Conservation (phyloP, 2,113 vertebrate genomes). For the Lampris megalopsis region DNA sequence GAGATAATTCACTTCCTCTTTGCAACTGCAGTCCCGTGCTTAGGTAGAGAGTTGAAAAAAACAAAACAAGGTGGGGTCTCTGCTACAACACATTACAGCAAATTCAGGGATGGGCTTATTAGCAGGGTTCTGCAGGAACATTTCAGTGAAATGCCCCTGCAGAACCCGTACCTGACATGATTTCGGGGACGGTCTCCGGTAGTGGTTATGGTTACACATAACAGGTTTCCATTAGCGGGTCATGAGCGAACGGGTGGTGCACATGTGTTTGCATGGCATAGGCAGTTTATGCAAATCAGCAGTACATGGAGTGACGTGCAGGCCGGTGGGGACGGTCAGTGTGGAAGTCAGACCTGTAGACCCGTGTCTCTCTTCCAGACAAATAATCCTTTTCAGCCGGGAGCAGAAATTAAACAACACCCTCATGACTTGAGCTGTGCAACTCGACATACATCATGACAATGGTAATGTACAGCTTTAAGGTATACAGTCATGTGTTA, state of each 20-base stretch:
- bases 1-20: slow-evolving; percentile 4
- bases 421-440: slow-evolving; percentile 57
- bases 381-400: slow-evolving; percentile 61
- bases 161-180: too few relatives aligned
- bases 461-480: slow-evolving; percentile 77
- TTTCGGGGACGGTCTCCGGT: too few relatives aligned
- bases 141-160: too few relatives aligned
- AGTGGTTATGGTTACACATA: too few relatives aligned
- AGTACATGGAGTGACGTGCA: too few relatives aligned
- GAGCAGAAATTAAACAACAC: slow-evolving; percentile 46
- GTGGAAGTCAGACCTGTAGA: too few relatives aligned
- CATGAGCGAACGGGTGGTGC: too few relatives aligned
- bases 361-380: slow-evolving; percentile 9
- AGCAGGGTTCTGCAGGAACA: background rate
- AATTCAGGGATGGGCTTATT: background rate
- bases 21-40: background rate
- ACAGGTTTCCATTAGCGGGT: too few relatives aligned
- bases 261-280: slow-evolving; percentile 13
- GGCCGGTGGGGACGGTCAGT: too few relatives aligned
- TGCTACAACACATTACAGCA: background rate
- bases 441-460: slow-evolving; percentile 35
- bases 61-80: background rate
- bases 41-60: too few relatives aligned
- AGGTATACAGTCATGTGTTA: slow-evolving; percentile 13
- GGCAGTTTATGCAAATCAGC: slow-evolving; percentile 75